These are phyloP conservation scores for Chionoecetes opilio DNA, from an alignment of 1,140 invertebrate species.

Conservation along the genomic window DNA sequence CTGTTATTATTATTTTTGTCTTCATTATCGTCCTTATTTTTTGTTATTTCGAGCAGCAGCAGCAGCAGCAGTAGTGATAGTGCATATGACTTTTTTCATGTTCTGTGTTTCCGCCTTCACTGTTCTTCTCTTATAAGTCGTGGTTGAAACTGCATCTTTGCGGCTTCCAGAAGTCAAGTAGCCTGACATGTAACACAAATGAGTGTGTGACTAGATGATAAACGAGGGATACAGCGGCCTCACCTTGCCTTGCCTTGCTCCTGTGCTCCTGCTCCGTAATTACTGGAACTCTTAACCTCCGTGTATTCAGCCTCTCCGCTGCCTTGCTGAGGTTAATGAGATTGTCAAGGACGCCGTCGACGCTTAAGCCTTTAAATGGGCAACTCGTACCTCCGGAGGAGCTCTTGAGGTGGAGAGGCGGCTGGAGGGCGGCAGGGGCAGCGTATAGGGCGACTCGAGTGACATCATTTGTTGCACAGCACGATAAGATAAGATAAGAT, in stretches of 20 bases:
- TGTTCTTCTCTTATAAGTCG: too few species aligned
- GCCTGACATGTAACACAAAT: background rate
- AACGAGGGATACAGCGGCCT: background rate
- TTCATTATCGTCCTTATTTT: too few species aligned
- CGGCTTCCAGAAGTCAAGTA: background rate
- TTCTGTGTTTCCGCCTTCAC: too few species aligned
- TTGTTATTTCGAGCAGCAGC: too few species aligned
- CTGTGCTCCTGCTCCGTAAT: background rate
- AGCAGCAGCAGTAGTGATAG: too few species aligned
- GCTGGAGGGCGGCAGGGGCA: background rate
- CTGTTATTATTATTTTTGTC: too few species aligned
- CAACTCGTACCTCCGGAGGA: constrained; percentile 1
- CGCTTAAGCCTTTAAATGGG: constrained; percentile 19
- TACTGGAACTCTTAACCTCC: background rate
- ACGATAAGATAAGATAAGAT: too few species aligned
- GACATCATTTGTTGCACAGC: constrained; percentile 28
- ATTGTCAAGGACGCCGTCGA: constrained; percentile 15
- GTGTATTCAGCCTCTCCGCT: constrained; percentile 25
- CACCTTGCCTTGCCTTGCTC: background rate
- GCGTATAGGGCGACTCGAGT: background rate
- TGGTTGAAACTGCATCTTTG: too few species aligned
- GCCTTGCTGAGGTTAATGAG: constrained; percentile 6
- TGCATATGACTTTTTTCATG: too few species aligned
- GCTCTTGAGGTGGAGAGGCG: constrained; percentile 14
- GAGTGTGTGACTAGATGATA: background rate